Percentiles rank a stretch among this genome's conserved stretches.
These are phyloP conservation scores for Acipenser ruthenus DNA, from an alignment of 2,797 vertebrate genomes.

Conservation along the genomic window DNA sequence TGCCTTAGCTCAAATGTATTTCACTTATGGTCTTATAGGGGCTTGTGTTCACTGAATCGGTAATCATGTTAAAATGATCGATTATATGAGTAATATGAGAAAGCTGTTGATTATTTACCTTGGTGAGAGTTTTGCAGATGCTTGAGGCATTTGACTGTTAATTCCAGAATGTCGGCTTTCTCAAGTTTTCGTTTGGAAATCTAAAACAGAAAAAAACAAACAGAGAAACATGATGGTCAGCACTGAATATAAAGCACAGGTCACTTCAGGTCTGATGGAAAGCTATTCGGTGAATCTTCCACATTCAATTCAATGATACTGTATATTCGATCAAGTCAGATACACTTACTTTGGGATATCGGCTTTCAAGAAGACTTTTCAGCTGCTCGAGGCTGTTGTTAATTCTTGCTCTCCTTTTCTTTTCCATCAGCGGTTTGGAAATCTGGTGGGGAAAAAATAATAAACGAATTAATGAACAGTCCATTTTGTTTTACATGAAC, in stretches of 20 bases:
- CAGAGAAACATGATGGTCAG: background rate
- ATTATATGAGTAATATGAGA: too few relatives aligned
- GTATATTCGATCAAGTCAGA: background rate
- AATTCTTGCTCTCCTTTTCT: slow-evolving; percentile 46
- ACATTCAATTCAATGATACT: background rate
- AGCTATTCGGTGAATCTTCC: background rate
- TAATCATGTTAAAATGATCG: too few relatives aligned
- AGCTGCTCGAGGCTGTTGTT: slow-evolving; percentile 47
- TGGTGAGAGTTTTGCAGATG: slow-evolving; percentile 40
- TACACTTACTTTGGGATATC: slow-evolving; percentile 48
- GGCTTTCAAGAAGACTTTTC: slow-evolving; percentile 39
- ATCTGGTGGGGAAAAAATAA: slow-evolving; percentile 22
- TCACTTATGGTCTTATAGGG: too few relatives aligned
- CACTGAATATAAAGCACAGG: background rate
- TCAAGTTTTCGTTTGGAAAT: slow-evolving; percentile 50
- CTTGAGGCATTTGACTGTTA: slow-evolving; percentile 50
- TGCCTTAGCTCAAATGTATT: too few relatives aligned
- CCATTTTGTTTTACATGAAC: background rate
- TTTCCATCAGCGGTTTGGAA: slow-evolving; percentile 52
- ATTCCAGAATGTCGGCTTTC: slow-evolving; percentile 50
- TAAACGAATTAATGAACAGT: background rate
- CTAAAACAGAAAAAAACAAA: slow-evolving; percentile 18
- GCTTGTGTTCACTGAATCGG: too few relatives aligned
- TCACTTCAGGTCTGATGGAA: too few relatives aligned
- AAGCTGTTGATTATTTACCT: slow-evolving; percentile 27